Evolutionary conservation across 2,888 invertebrate species (phyloP).

Genomic region (Acronicta leporina): DNA sequence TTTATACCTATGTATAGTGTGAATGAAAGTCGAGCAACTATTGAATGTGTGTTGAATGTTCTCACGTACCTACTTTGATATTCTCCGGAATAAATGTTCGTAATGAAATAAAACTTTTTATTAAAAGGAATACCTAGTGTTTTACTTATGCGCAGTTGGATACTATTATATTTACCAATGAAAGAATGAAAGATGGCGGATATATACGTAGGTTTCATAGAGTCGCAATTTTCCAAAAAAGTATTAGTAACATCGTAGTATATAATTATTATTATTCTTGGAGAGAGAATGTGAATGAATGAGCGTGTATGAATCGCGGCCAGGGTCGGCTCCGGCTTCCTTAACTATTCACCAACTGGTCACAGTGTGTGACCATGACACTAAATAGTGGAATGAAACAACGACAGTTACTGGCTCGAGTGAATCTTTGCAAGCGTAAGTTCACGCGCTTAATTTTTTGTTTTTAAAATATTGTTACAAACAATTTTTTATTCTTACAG

Average conservation of each 20-base stretch:
- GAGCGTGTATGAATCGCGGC: conserved; percentile 59
- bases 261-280: conserved; percentile 46
- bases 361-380: conserved; percentile 45
- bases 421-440: conserved; percentile 31
- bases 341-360: conserved; percentile 42
- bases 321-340: conserved; percentile 59
- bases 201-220: too few species aligned
- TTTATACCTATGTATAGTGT: background rate
- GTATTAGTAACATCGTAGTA: conserved; percentile 1
- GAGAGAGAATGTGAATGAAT: conserved; percentile 59
- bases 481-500: conserved; percentile 6
- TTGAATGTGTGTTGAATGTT: background rate
- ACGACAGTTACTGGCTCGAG: conserved; percentile 40
- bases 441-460: conserved; percentile 6
- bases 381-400: conserved; percentile 38
- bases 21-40: background rate
- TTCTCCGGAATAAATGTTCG: background rate
- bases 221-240: background rate
- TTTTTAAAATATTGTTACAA: conserved; percentile 25
- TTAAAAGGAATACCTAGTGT: too few species aligned
- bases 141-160: too few species aligned
- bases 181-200: too few species aligned
- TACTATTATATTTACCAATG: too few species aligned
- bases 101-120: background rate
- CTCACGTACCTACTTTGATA: background rate